Evolutionary conservation across 1,140 invertebrate genomes (phyloP), one percentile per base, ranked within the genome.

Genomic region (Penaeus vannamei): DNA sequence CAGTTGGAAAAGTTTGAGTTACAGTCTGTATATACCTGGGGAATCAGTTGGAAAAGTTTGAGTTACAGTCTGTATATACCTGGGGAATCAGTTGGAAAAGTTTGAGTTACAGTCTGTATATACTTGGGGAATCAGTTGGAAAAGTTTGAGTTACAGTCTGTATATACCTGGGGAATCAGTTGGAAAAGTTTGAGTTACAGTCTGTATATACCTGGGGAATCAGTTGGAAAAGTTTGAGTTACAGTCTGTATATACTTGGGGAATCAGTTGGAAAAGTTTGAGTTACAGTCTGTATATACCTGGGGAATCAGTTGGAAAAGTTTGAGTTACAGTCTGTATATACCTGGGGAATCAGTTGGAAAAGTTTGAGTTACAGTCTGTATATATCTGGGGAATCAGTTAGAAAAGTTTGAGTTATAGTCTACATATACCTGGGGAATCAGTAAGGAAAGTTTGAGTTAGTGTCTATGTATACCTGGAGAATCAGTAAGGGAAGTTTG

Each of bases 71-170:
- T 7, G 84, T 84, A 85, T 7, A 23, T 26, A 72, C 83, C 53
- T 12, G 53, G 93, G 94, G 91, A 92, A 92, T 64, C 32, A 23
- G 19, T n/a, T n/a, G 22, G 2, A 2, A 83, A n/a, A n/a, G 12
- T 89, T 5, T 3, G n/a, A 84, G 76, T 77, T 23, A 84, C 36
- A 84, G n/a, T 84, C 22, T 7, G 84, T 84, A 85, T 7, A 23
- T 26, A 72, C 83, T 12, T 12, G 53, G 93, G 94, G 91, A 92
- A 92, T 64, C 32, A 23, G 19, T n/a, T n/a, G 22, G 2, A 2
- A 83, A n/a, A n/a, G 12, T 89, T 5, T 3, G n/a, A 84, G 76
- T 77, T 23, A 84, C 36, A 84, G n/a, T 84, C 22, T 7, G 84
- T 84, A 85, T 7, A 23, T 26, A 72, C 83, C 53, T 12, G 53